phyloP scores from a whole-genome alignment of 1,140 invertebrate species.

The Pristionchus pacificus region DNA sequence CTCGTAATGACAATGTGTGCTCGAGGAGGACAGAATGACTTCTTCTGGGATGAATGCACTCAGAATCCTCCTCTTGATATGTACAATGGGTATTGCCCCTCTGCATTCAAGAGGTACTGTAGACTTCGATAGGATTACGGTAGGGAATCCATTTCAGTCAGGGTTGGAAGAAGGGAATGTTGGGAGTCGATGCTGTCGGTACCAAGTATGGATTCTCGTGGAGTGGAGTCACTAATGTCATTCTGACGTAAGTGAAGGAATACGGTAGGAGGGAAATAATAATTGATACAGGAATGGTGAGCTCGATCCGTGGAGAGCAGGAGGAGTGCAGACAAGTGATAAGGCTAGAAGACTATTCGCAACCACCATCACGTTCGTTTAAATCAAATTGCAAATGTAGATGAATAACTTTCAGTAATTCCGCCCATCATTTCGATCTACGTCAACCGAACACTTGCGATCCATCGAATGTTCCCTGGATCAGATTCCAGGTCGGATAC shows the following conservation, averaged over 20 bases:
- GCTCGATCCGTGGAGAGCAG: neutral
- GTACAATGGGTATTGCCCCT: no score
- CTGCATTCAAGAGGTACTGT: no score
- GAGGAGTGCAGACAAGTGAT: neutral
- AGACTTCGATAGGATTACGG: no score
- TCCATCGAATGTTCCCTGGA: neutral
- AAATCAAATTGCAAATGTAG: neutral
- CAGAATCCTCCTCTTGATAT: no score
- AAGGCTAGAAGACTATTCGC: neutral
- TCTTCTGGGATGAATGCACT: conserved; percentile 38
- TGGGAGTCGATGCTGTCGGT: neutral
- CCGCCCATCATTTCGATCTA: neutral
- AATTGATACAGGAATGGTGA: neutral
- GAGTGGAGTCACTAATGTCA: neutral
- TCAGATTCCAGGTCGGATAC: neutral
- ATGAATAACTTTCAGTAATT: neutral
- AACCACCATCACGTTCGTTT: neutral
- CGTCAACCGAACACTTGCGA: neutral
- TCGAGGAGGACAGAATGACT: conserved; percentile 62
- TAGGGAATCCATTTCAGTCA: neutral
- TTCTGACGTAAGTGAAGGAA: neutral
- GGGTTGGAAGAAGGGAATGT: neutral
- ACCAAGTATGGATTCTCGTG: neutral
- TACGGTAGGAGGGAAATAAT: neutral
- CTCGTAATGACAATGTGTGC: conserved; percentile 90